Evolutionary conservation across 2,797 vertebrate species (phyloP).

Genomic region (Enteromius treurensis): DNA sequence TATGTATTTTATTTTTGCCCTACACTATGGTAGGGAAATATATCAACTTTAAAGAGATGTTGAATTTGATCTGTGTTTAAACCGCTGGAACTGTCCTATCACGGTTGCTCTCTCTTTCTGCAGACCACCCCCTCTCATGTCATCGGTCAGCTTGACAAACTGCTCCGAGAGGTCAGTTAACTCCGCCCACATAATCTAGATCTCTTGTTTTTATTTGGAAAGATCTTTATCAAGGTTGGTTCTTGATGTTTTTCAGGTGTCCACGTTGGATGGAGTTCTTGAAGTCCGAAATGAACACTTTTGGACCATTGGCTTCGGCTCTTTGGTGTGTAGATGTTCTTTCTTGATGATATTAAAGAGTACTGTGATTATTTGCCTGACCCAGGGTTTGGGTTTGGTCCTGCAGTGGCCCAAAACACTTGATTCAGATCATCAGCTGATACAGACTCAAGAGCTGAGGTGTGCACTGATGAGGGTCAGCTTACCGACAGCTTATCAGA

Average conservation of each 20-base stretch:
- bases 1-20: too few species aligned
- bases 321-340: conserved; percentile 81
- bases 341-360: not conserved
- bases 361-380: not conserved
- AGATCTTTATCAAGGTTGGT: not conserved
- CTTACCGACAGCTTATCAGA: too few species aligned
- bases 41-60: too few species aligned
- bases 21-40: too few species aligned
- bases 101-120: conserved; percentile 5
- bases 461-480: too few species aligned
- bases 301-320: conserved; percentile 97
- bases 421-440: too few species aligned
- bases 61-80: too few species aligned
- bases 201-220: too few species aligned
- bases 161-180: conserved; percentile 89
- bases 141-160: conserved; percentile 96
- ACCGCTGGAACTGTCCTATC: not conserved
- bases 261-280: conserved; percentile 94
- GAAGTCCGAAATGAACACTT: conserved; percentile 98
- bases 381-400: not conserved
- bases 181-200: not conserved
- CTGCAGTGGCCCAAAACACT: not conserved
- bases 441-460: too few species aligned
- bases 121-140: conserved; percentile 96
- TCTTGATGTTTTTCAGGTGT: conserved; percentile 80